These are phyloP conservation scores for Arctocebus calabarensis DNA, from an alignment of 2,797 vertebrate species.

Conservation along the genomic window DNA sequence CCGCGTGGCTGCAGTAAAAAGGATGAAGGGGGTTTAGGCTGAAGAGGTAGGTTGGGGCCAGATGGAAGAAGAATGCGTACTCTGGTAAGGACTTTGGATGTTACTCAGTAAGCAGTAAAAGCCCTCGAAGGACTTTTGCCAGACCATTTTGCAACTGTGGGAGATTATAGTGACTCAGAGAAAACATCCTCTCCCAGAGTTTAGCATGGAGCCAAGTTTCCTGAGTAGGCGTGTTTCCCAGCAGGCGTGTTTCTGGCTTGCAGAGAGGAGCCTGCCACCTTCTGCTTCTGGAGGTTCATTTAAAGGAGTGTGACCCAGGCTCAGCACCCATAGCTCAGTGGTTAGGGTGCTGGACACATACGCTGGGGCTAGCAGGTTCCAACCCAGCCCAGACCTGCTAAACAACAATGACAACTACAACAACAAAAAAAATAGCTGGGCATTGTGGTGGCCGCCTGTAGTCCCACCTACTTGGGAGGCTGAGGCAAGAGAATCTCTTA, in stretches of 20 bases:
- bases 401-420: too few species aligned
- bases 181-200: constrained; percentile 20
- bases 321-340: too few species aligned
- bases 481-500: too few species aligned
- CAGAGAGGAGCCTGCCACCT: not conserved
- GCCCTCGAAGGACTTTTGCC: constrained; percentile 56
- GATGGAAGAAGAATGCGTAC: not conserved
- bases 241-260: not conserved
- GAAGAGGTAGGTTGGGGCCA: constrained; percentile 5
- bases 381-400: too few species aligned
- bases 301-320: not conserved
- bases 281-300: not conserved
- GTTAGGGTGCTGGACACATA: too few species aligned
- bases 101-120: constrained; percentile 53
- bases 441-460: too few species aligned
- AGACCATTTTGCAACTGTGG: constrained; percentile 40
- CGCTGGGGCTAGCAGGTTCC: too few species aligned
- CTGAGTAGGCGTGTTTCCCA: constrained; percentile 45
- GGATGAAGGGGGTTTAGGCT: not conserved
- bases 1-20: not conserved
- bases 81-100: constrained; percentile 25
- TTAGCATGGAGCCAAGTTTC: constrained; percentile 53
- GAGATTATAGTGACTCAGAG: constrained; percentile 73
- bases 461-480: too few species aligned
- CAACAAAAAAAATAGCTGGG: too few species aligned